Base-by-base conservation (phyloP, 2,797 vertebrate species). In the Anguilla pacifica region DNA sequence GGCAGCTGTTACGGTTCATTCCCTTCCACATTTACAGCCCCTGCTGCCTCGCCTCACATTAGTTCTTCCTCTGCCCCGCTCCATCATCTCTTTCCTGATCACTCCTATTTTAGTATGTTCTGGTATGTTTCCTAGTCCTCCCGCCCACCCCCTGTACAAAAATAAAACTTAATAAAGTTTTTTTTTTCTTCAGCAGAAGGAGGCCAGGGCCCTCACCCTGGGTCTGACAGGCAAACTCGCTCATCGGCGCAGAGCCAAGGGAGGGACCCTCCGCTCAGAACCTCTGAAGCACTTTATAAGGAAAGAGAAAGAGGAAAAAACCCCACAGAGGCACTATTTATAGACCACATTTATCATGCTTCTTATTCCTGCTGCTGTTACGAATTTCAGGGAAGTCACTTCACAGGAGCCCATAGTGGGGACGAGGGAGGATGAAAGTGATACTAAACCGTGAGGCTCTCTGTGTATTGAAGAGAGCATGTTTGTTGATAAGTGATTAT, bases 271-370 rank as follows among this genome's bases (percentile, higher is more conserved):
- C 90, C 77, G 88, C 92, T 90, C 46, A 53, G 94, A 93, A 94
- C 92, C 94, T 94, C 92, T 92, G 93, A 93, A 96, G 94, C 94
- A 93, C 96, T 96, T 96, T 96, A 96, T 96, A 96, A 96, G 96
- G 96, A 94, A 91, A 95, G 91, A 92, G 90, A 92, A 89, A 90
- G 57, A 39, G 55, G 51, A 83, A 83, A 93, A 94, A 95, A 93
- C 92, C 90, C 90, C 89, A 77, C 72, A 90, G 88, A 93, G 89
- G 87, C 90, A 92, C 95, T 96, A 96, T 95, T 96, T 96, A 94
- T 96, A 96, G 96, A 94, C 91, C 67, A 91, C 92, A 94, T 95
- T 95, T 96, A 95, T 94, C 94, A 93, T 92, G 93, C 93, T 91
- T 94, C 93, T 94, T 94, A 92, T 95, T 91, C 93, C 91, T 87